A percentile compares a stretch with the other conserved stretches of the same genome.
These are phyloP conservation scores for Hepsetus odoe DNA, from an alignment of 2,113 vertebrate genomes.

Conservation along the genomic window DNA sequence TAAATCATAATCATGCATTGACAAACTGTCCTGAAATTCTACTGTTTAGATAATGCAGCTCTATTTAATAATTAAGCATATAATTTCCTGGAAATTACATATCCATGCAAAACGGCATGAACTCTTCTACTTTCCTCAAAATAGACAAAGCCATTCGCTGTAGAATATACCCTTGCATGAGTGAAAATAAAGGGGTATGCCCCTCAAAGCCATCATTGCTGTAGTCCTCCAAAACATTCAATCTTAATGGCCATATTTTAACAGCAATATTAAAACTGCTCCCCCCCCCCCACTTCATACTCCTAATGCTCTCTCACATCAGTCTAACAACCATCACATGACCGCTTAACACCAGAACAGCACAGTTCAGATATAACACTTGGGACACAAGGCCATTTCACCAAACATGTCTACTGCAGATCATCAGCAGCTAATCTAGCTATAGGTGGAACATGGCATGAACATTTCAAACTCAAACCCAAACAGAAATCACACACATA, in stretches of 20 bases:
- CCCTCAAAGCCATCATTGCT: background rate
- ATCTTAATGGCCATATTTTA: background rate
- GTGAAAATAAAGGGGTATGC: background rate
- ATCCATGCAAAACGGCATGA: background rate
- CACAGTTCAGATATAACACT: background rate
- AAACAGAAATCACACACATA: background rate
- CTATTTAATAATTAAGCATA: background rate
- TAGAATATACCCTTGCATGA: background rate
- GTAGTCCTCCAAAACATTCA: background rate
- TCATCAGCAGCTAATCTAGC: background rate
- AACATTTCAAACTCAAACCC: background rate
- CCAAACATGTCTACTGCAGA: background rate
- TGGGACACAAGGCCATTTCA: background rate
- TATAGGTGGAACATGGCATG: background rate
- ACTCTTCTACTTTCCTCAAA: background rate
- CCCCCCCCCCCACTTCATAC: background rate
- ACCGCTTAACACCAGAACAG: conserved; percentile 11
- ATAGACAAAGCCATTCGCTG: background rate
- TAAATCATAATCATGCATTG: background rate
- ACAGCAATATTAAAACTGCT: background rate
- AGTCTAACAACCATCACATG: conserved; percentile 7
- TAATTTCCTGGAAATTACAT: background rate
- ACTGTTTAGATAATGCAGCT: background rate
- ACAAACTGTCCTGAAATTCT: background rate
- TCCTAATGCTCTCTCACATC: conserved; percentile 6